Evolutionary conservation across 2,113 vertebrate genomes (phyloP).

Genomic region (Hyperopisus bebe): DNA sequence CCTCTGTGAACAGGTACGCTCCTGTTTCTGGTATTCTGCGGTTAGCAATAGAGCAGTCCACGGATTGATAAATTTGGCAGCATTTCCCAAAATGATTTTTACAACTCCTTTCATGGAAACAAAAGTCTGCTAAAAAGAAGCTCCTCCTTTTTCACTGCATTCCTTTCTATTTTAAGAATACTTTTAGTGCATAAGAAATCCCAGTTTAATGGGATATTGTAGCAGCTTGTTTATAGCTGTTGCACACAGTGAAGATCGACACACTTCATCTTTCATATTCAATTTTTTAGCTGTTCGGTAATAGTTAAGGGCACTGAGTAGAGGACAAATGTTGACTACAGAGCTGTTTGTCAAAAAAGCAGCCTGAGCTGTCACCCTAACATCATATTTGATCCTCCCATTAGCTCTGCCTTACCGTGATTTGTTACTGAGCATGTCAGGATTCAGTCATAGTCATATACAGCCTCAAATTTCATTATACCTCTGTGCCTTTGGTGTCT

Average conservation of each 20-base stretch:
- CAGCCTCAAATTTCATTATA: not conserved
- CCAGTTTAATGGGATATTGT: not conserved
- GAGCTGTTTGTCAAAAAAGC: not conserved
- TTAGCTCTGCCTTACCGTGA: not conserved
- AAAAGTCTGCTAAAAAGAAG: not conserved
- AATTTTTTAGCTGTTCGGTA: not conserved
- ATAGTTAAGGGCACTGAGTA: not conserved
- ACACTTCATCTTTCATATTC: not conserved
- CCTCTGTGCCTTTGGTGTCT: not conserved
- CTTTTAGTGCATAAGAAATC: not conserved
- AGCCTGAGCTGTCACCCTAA: not conserved
- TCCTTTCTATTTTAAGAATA: not conserved
- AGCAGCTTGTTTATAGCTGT: not conserved
- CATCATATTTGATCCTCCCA: not conserved
- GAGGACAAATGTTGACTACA: not conserved
- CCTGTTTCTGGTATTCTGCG: not conserved
- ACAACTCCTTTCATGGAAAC: not conserved
- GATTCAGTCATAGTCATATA: not conserved
- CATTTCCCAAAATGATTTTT: not conserved
- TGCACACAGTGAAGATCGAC: not conserved
- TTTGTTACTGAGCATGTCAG: not conserved
- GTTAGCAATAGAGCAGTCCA: not conserved
- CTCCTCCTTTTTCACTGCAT: not conserved
- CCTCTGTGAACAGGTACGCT: not conserved
- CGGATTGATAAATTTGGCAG: not conserved